phyloP scores from a whole-genome alignment of 2,797 vertebrate genomes.

The Melanotaenia boesemani region DNA sequence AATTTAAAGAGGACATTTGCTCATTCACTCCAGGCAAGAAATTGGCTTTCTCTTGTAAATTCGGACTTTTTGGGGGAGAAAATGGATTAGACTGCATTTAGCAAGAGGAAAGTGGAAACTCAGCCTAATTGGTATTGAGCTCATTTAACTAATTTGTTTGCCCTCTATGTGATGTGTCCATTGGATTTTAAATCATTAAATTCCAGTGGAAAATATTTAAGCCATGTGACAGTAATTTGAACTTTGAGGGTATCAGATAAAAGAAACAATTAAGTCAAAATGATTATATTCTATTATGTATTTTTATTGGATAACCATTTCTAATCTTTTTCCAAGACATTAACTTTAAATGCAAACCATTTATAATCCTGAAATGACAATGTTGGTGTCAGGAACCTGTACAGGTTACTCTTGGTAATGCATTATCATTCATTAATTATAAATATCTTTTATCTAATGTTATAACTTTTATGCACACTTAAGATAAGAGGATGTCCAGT shows the following conservation, averaged over 20 bases:
- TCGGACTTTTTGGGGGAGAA: constrained; percentile 29
- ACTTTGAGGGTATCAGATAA: constrained; percentile 14
- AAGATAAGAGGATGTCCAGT: not conserved
- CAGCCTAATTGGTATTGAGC: constrained; percentile 66
- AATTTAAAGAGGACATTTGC: constrained; percentile 1
- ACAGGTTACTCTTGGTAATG: not conserved
- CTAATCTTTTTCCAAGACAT: constrained; percentile 8
- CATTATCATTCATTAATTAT: not conserved
- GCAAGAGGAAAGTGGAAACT: constrained; percentile 56
- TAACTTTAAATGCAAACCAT: constrained; percentile 16
- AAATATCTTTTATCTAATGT: not conserved
- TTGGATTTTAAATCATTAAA: constrained; percentile 56
- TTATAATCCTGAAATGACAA: not conserved
- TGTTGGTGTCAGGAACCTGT: not conserved
- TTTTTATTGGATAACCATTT: constrained; percentile 7
- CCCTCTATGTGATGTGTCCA: constrained; percentile 55
- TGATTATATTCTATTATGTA: not conserved
- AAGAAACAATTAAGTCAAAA: constrained; percentile 9
- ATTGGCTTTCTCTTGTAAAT: constrained; percentile 20
- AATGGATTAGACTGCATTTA: constrained; percentile 56
- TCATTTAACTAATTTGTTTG: constrained; percentile 60
- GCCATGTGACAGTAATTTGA: constrained; percentile 7
- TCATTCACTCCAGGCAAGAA: constrained; percentile 7
- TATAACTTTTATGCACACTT: not conserved
- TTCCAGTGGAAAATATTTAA: constrained; percentile 46